phyloP scores from a whole-genome alignment of 2,113 vertebrate genomes.

The Erinaceus europaeus region DNA sequence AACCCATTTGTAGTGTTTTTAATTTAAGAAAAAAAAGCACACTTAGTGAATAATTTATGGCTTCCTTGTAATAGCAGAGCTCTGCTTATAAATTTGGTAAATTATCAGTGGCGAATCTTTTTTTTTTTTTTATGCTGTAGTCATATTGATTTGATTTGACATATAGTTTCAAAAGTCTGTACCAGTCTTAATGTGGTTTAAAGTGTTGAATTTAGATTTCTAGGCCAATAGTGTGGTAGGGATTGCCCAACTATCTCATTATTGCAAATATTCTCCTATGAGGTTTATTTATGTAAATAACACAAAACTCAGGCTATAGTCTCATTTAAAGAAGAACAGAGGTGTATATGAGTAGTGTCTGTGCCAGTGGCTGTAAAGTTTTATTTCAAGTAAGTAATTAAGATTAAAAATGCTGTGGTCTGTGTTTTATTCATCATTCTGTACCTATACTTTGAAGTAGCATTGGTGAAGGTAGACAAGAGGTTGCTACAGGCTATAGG shows the following conservation, averaged over 20 bases:
- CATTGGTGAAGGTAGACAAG: neutral
- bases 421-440: neutral
- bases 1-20: neutral
- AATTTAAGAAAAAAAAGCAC: neutral
- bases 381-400: neutral
- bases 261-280: neutral
- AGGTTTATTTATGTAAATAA: neutral
- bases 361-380: neutral
- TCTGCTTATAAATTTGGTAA: neutral
- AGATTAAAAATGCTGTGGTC: neutral
- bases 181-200: neutral
- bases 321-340: neutral
- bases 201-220: constrained; percentile 13
- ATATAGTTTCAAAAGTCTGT: neutral
- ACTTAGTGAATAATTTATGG: constrained; percentile 16
- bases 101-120: neutral
- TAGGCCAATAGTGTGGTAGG: neutral
- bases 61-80: neutral
- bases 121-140: neutral
- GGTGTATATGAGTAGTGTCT: neutral
- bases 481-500: neutral
- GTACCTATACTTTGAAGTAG: neutral
- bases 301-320: neutral
- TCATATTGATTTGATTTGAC: neutral
- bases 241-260: neutral